Conservation (phyloP, 2,888 invertebrate genomes). For the Drosophila hamatofila region DNA sequence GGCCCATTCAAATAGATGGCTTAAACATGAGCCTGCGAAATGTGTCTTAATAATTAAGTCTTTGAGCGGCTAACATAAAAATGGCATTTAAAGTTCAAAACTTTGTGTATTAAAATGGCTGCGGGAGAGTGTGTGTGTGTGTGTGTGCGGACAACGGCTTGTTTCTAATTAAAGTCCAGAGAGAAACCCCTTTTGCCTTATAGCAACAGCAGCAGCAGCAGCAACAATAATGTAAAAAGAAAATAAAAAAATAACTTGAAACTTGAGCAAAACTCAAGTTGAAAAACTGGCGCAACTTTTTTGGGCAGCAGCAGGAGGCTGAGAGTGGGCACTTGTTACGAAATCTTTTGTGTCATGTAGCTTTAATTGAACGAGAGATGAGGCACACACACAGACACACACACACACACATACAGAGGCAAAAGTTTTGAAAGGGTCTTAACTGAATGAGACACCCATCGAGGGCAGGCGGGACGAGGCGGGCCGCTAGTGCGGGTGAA, state of each 20-base stretch:
- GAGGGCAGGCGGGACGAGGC: constrained; percentile 5
- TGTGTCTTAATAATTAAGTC: constrained; percentile 54
- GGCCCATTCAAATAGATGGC: constrained; percentile 38
- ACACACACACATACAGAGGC: constrained; percentile 2
- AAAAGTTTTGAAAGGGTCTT: constrained; percentile 50
- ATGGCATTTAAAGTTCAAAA: constrained; percentile 60
- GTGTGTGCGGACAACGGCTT: constrained; percentile 10
- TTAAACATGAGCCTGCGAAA: constrained; percentile 13
- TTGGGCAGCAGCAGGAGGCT: neutral
- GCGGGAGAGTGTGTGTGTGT: constrained; percentile 3
- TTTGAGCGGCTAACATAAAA: constrained; percentile 52
- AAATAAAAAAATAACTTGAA: constrained; percentile 18
- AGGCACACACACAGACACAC: constrained; percentile 19
- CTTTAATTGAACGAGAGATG: constrained; percentile 72
- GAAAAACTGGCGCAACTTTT: constrained; percentile 41
- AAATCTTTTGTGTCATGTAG: constrained; percentile 64
- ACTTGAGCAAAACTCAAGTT: constrained; percentile 31
- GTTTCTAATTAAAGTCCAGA: constrained; percentile 55
- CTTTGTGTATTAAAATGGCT: neutral
- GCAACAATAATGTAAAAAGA: constrained; percentile 20
- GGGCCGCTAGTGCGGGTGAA: neutral
- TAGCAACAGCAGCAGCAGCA: constrained; percentile 19
- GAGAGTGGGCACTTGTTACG: constrained; percentile 48
- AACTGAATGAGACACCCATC: constrained; percentile 38
- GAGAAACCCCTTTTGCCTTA: constrained; percentile 30